Evolutionary conservation across 2,888 invertebrate genomes (phyloP).

Genomic region (Ormyrus labotus): DNA sequence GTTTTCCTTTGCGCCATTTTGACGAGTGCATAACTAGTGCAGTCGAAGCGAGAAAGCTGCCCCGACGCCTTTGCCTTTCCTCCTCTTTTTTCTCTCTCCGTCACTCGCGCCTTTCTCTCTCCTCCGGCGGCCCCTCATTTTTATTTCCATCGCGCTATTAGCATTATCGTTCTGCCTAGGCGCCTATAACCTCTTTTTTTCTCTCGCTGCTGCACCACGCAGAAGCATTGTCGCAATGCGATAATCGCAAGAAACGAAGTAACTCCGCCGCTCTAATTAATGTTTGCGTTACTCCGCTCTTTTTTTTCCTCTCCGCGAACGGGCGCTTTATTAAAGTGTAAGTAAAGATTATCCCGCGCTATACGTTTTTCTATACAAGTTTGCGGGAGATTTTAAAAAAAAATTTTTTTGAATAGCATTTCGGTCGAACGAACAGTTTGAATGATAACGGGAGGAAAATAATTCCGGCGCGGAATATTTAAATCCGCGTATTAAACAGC

Average conservation of each 20-base stretch:
- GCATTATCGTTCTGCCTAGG: slow-evolving; percentile 15
- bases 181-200: slow-evolving; percentile 29
- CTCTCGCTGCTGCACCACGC: background rate
- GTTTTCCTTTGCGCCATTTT: slow-evolving; percentile 39
- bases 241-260: slow-evolving; percentile 31
- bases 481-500: no score
- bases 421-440: no score
- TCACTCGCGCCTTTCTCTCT: background rate
- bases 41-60: background rate
- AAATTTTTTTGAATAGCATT: no score
- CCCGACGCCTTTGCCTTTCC: no score
- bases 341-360: no score
- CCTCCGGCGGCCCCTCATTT: slow-evolving; percentile 25
- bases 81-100: slow-evolving; percentile 2
- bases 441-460: no score
- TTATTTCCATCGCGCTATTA: slow-evolving; percentile 38
- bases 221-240: slow-evolving; percentile 29
- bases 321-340: no score
- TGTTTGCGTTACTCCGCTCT: background rate
- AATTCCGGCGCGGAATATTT: no score
- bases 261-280: slow-evolving; percentile 39
- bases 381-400: no score
- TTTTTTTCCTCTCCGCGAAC: background rate
- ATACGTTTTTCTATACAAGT: no score
- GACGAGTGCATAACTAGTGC: slow-evolving; percentile 28